Evolutionary conservation across 2,888 invertebrate species (phyloP).

Genomic region (Griposia aprilina): DNA sequence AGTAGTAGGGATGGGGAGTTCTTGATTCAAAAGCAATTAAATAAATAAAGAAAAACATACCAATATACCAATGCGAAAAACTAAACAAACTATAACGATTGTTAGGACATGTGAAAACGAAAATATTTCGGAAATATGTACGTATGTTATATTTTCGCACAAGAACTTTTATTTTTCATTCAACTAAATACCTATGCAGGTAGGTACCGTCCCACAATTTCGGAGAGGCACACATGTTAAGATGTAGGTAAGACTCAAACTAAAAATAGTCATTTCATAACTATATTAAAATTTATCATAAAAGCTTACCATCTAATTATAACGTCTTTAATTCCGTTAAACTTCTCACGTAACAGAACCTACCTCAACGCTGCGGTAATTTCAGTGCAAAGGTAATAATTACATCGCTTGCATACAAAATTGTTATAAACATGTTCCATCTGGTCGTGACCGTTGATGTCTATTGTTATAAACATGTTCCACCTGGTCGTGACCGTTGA

Average conservation of each 20-base stretch:
- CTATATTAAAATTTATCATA: background rate
- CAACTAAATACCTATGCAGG: background rate
- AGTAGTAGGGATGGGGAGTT: background rate
- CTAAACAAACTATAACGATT: background rate
- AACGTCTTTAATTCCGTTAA: background rate
- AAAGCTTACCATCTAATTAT: background rate
- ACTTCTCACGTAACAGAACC: conserved; percentile 58
- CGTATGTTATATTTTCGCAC: background rate
- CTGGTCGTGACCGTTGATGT: conserved; percentile 8
- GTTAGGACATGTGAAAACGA: background rate
- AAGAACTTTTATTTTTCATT: background rate
- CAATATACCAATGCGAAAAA: background rate
- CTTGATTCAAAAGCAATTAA: background rate
- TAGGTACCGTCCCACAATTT: background rate
- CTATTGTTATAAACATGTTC: conserved; percentile 39
- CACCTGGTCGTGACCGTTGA: background rate
- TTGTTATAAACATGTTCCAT: conserved; percentile 36
- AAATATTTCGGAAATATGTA: background rate
- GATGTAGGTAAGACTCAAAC: background rate
- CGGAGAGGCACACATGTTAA: background rate
- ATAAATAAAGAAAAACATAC: background rate
- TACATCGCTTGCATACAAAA: conserved; percentile 45
- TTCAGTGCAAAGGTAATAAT: conserved; percentile 45
- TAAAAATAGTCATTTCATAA: background rate
- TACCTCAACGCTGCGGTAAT: conserved; percentile 59